Base-by-base conservation (phyloP, 2,888 invertebrate genomes). In the Lasius platythorax region DNA sequence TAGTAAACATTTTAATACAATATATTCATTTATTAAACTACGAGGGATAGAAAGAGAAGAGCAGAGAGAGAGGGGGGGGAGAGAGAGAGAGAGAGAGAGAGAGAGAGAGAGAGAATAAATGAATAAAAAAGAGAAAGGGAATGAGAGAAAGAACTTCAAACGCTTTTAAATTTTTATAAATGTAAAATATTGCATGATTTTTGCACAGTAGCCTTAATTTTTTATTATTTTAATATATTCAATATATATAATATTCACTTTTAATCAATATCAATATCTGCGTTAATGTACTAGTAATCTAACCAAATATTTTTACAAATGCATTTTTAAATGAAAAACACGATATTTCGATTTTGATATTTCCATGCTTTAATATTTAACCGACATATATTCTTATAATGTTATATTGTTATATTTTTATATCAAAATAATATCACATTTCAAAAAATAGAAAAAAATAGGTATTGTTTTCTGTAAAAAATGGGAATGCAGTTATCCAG, bases 201-300 rank as follows among this genome's bases (percentile, higher is more conserved):
- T 75, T 37, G 4, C 5, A 53, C 37, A 66, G 9, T 28, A 23
- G 18, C 37, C 66, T 67, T 37, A 33, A 53, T 28, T 76, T 66
- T 53, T 46, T 37, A 67, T 67, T 40, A 43, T 67, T 46, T 78
- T 3, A 4, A 66, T 66, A 66, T 76, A 66, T 75, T 64, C 23
- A 12, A n/a, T n/a, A 53, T 8, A 53, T 53, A n/a, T 23, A 18
- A 43, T 61, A 74, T 30, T 61, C 11, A 28, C 30, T 74, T 74
- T 74, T 46, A 63, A 43, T n/a, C 30, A 40, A 76, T 56, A 53
- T 66, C 23, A 18, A 37, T n/a, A 18, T 40, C 15, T 30, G 28
- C 8, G 0, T 66, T 76, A 76, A 66, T 76, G 33, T 53, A 66
- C 37, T 37, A 46, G 18, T 50, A 30, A 28, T 3, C 50, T 37